phyloP scores from a whole-genome alignment of 2,113 vertebrate species.

The Nanorana parkeri region DNA sequence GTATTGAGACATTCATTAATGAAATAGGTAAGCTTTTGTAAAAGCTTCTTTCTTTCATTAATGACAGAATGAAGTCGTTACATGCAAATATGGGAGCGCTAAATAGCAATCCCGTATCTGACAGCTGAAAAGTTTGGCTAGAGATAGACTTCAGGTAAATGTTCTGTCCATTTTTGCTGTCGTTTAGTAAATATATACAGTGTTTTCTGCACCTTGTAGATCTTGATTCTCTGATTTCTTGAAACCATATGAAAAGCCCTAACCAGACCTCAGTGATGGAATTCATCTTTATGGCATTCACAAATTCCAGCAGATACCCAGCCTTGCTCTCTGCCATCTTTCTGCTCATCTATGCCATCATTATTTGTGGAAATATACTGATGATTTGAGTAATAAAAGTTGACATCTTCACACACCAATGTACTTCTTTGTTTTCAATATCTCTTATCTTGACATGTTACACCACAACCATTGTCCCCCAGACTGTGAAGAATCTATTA shows the following conservation, averaged over 20 bases:
- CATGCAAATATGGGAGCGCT: no score
- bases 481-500: constrained; percentile 57
- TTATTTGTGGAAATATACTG: constrained; percentile 59
- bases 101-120: no score
- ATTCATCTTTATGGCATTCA: constrained; percentile 62
- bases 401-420: constrained; percentile 62
- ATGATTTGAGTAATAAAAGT: constrained; percentile 53
- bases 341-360: constrained; percentile 51
- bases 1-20: no score
- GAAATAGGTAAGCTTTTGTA: no score
- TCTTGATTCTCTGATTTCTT: no score
- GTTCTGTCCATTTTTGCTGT: no score
- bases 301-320: constrained; percentile 11
- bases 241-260: background rate
- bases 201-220: no score
- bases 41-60: no score
- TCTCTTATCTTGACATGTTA: constrained; percentile 62
- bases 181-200: no score
- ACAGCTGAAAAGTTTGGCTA: no score
- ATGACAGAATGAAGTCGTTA: no score
- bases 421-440: constrained; percentile 63
- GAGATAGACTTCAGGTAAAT: no score
- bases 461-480: constrained; percentile 61
- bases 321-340: constrained; percentile 52
- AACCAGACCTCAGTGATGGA: constrained; percentile 45